These are phyloP conservation scores for Goniozus legneri DNA, from an alignment of 1,140 invertebrate genomes.

Conservation along the genomic window DNA sequence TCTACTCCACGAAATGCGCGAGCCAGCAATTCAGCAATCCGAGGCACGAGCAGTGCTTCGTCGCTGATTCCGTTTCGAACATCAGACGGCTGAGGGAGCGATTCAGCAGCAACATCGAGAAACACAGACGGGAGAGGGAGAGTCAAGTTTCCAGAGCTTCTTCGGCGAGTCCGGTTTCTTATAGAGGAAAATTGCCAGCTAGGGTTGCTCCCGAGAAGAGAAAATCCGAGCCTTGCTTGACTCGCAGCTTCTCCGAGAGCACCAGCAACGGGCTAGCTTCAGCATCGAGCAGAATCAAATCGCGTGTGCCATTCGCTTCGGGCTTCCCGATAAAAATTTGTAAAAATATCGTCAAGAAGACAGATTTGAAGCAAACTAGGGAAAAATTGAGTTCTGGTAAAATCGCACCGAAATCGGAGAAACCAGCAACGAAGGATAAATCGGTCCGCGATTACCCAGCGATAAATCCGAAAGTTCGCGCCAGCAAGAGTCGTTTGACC, in stretches of 20 bases:
- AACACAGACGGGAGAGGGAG: slow-evolving; percentile 50
- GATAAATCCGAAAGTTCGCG: background rate
- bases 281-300: background rate
- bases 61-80: slow-evolving; percentile 48
- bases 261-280: background rate
- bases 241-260: slow-evolving; percentile 7
- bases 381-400: too few relatives aligned
- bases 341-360: too few relatives aligned
- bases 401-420: too few relatives aligned
- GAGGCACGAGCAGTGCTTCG: slow-evolving; percentile 62
- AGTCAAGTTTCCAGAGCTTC: slow-evolving; percentile 43
- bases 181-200: slow-evolving; percentile 6
- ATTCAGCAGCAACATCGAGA: slow-evolving; percentile 58
- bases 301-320: background rate
- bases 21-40: slow-evolving; percentile 22
- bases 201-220: slow-evolving; percentile 18
- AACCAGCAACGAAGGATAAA: too few relatives aligned
- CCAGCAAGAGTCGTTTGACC: slow-evolving; percentile 15
- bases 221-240: slow-evolving; percentile 28
- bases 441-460: background rate
- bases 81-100: slow-evolving; percentile 59
- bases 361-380: too few relatives aligned
- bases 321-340: too few relatives aligned
- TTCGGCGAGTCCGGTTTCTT: slow-evolving; percentile 28
- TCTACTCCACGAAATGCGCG: slow-evolving; percentile 49